phyloP scores from a whole-genome alignment of 2,888 invertebrate genomes.

The Auanema freiburgensis region DNA sequence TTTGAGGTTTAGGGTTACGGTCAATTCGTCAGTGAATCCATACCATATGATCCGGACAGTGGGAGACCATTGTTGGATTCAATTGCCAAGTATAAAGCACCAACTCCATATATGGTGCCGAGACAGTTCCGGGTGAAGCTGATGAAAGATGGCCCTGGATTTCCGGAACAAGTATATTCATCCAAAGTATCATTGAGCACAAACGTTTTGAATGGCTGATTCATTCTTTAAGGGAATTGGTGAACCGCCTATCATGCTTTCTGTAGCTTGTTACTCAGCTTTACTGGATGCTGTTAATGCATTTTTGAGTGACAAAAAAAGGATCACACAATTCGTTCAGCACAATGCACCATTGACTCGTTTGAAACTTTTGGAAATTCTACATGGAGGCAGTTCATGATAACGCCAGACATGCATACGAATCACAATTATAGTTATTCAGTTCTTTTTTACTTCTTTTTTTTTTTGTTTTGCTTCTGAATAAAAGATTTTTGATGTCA shows the following conservation, averaged over 20 bases:
- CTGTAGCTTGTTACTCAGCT: conserved; percentile 80
- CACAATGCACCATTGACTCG: conserved; percentile 22
- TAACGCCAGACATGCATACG: too few species aligned
- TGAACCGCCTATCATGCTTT: conserved; percentile 48
- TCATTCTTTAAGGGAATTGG: conserved; percentile 40
- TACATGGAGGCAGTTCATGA: too few species aligned
- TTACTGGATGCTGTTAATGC: conserved; percentile 76
- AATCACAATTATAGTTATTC: too few species aligned
- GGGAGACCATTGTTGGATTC: conserved; percentile 76
- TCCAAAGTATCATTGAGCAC: conserved; percentile 74
- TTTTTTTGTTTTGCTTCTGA: too few species aligned
- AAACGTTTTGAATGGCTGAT: not conserved
- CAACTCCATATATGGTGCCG: conserved; percentile 87
- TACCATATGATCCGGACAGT: conserved; percentile 18
- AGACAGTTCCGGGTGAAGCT: conserved; percentile 86
- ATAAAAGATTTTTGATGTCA: too few species aligned
- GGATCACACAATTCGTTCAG: conserved; percentile 1
- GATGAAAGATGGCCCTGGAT: conserved; percentile 82
- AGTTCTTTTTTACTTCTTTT: too few species aligned
- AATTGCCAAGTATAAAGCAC: conserved; percentile 88
- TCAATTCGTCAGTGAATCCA: conserved; percentile 64
- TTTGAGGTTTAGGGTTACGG: conserved; percentile 75
- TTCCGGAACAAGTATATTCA: conserved; percentile 82
- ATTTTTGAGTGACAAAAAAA: conserved; percentile 5
- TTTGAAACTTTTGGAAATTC: conserved; percentile 11